A percentile compares a stretch with the other conserved stretches of the same genome.
These are phyloP conservation scores for Aporophyla lueneburgensis DNA, from an alignment of 2,888 invertebrate species.

Conservation along the genomic window DNA sequence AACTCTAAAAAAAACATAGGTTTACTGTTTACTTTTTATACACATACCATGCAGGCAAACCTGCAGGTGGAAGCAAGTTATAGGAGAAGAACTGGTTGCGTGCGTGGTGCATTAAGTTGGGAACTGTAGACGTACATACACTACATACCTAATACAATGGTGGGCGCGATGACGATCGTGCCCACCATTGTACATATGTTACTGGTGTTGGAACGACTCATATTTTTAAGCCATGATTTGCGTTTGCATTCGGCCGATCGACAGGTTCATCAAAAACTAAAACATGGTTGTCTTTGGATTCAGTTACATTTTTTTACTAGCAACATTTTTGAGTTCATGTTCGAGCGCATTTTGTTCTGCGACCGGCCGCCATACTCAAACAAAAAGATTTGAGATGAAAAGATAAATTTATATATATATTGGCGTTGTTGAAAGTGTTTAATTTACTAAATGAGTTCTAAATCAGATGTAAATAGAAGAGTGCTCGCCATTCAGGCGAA, in stretches of 20 bases:
- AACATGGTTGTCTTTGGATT: slow-evolving; percentile 49
- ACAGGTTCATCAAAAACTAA: slow-evolving; percentile 8
- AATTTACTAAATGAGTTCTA: slow-evolving; percentile 95
- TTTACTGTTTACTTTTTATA: too few relatives aligned
- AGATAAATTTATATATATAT: slow-evolving; percentile 91
- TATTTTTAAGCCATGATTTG: not conserved
- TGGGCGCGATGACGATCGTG: too few relatives aligned
- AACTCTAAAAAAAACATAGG: too few relatives aligned
- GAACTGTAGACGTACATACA: too few relatives aligned
- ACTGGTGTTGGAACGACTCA: not conserved
- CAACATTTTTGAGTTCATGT: slow-evolving; percentile 78
- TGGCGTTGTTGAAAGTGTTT: slow-evolving; percentile 88
- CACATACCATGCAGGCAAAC: too few relatives aligned
- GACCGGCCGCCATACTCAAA: slow-evolving; percentile 93
- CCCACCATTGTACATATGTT: not conserved
- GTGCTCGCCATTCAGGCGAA: slow-evolving; percentile 98
- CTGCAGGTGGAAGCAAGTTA: too few relatives aligned
- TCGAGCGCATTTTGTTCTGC: slow-evolving; percentile 90
- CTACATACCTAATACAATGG: too few relatives aligned
- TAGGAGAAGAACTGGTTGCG: not conserved
- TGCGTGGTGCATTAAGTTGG: not conserved
- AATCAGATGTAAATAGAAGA: slow-evolving; percentile 97
- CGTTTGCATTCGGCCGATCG: not conserved
- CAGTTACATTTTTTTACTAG: slow-evolving; percentile 57
- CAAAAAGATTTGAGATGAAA: slow-evolving; percentile 92